A percentile compares a stretch with the other conserved stretches of the same genome.
phyloP scores from a whole-genome alignment of 64 coral and sea anemone genomes.

The Orbicella faveolata region DNA sequence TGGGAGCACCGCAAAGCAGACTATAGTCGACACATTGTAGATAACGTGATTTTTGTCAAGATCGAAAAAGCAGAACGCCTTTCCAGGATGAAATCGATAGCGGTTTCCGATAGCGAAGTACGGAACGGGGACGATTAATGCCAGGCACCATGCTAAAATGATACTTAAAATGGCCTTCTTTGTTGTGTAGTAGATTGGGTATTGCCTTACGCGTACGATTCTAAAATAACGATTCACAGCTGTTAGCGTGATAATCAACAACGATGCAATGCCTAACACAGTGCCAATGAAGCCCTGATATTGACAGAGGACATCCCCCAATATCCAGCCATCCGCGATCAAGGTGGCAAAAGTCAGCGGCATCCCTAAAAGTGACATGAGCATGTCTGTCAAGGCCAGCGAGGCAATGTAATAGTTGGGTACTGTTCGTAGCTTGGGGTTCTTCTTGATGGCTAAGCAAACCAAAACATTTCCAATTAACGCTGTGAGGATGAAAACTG shows the following conservation, averaged over 20 bases:
- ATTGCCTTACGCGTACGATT: constrained; percentile 29
- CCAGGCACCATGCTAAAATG: constrained; percentile 25
- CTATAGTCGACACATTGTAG: constrained; percentile 33
- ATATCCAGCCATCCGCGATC: constrained; percentile 41
- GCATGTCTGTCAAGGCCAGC: constrained; percentile 42
- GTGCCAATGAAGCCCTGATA: constrained; percentile 42
- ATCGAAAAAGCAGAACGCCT: constrained; percentile 59
- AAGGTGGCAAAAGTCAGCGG: constrained; percentile 34
- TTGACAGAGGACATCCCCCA: constrained; percentile 33
- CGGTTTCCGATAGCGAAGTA: constrained; percentile 43
- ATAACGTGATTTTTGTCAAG: constrained; percentile 35
- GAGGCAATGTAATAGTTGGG: constrained; percentile 76
- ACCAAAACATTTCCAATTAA: constrained; percentile 52
- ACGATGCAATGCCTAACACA: constrained; percentile 16
- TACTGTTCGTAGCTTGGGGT: constrained; percentile 43
- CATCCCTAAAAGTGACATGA: constrained; percentile 57
- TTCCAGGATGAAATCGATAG: constrained; percentile 51
- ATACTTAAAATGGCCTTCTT: constrained; percentile 29
- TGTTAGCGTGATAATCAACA: constrained; percentile 45
- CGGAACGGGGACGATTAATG: constrained; percentile 32
- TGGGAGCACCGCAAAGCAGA: constrained; percentile 24
- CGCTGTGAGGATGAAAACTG: constrained; percentile 16
- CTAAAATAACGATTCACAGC: constrained; percentile 51
- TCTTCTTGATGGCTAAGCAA: constrained; percentile 30
- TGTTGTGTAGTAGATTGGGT: constrained; percentile 9